A percentile compares a stretch with the other conserved stretches of the same genome.
These are phyloP conservation scores for Artemisiospiza belli DNA, from an alignment of 2,113 vertebrate species.

Conservation along the genomic window DNA sequence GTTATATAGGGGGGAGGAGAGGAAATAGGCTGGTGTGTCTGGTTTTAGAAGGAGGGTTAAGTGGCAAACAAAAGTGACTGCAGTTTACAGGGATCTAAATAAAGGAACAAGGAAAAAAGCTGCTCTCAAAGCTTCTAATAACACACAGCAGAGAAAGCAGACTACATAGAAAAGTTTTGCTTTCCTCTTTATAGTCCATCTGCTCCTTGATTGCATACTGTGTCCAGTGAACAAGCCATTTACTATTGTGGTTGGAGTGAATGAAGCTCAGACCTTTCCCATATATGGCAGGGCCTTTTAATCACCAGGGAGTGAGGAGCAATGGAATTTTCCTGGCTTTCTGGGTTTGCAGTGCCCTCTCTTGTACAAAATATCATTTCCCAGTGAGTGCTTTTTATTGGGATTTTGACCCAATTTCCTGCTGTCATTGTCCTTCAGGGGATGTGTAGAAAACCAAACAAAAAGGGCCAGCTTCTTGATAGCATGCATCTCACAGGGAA, in stretches of 20 bases:
- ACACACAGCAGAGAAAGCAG: neutral
- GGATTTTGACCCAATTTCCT: slow-evolving; percentile 33
- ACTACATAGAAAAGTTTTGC: neutral
- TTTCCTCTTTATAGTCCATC: neutral
- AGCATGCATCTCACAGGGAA: neutral
- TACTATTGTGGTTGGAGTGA: slow-evolving; percentile 2
- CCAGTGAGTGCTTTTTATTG: neutral
- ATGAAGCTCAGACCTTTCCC: slow-evolving; percentile 57
- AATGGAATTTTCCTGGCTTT: slow-evolving; percentile 50
- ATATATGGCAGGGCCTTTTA: slow-evolving; percentile 65
- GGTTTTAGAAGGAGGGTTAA: slow-evolving; percentile 11
- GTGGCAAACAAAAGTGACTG: neutral
- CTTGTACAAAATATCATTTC: slow-evolving; percentile 43
- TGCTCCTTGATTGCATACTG: neutral
- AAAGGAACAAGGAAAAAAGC: neutral
- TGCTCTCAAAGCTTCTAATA: neutral
- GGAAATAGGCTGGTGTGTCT: slow-evolving; percentile 6
- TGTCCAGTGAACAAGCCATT: slow-evolving; percentile 27
- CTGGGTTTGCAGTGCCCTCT: slow-evolving; percentile 49
- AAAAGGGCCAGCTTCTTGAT: neutral
- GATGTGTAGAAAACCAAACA: neutral
- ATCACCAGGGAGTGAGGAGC: slow-evolving; percentile 17
- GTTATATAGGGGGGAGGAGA: neutral
- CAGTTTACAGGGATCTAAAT: slow-evolving; percentile 13
- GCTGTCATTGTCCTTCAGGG: neutral